Evolutionary conservation across 2,797 vertebrate genomes (phyloP), one percentile per base, ranked within the genome.

Genomic region (Liparis tanakae): DNA sequence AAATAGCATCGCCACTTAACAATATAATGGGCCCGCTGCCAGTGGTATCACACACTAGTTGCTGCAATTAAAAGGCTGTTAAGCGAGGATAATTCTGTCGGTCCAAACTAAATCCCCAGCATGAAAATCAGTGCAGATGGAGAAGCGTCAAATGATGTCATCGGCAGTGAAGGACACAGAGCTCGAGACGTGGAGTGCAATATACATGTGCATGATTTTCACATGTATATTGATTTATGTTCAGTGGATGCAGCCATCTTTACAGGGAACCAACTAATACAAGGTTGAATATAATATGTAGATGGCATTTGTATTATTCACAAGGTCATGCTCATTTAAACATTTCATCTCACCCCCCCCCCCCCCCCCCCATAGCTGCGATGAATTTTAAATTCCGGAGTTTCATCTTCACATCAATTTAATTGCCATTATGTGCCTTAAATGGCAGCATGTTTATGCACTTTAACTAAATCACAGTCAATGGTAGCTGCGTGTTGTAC

Each of bases 1-100:
- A 78, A 76, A 70, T 76, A 78, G 68, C 70, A 54, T 30, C 69
- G 69, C 61, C 74, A 76, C 76, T 85, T 89, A 84, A 84, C 67
- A 81, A 83, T 77, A 77, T 74, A 81, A 89, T 84, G 78, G 74
- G 74, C 72, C 60, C 14, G 1, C 56, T 84, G 78, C 80, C 85
- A 77, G 60, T 73, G 66, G 80, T 84, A 76, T 78, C 67, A 67
- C 37, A 67, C 74, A 72, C 75, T 66, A 75, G 77, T 71, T 78
- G 62, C 65, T 68, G 74, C 74, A 78, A 70, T 78, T 62, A 78
- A 72, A 51, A 46, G 69, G 67, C 67, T 64, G 67, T 74, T 67
- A 84, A 84, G 80, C 46, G 46, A 36, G 37, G 17, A 67, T 51
- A 78, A 67, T 48, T 70, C 43, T 74, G 14, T 72, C 74, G 67